Conservation (phyloP, 2,888 invertebrate species). For the Ceriagrion tenellum region DNA sequence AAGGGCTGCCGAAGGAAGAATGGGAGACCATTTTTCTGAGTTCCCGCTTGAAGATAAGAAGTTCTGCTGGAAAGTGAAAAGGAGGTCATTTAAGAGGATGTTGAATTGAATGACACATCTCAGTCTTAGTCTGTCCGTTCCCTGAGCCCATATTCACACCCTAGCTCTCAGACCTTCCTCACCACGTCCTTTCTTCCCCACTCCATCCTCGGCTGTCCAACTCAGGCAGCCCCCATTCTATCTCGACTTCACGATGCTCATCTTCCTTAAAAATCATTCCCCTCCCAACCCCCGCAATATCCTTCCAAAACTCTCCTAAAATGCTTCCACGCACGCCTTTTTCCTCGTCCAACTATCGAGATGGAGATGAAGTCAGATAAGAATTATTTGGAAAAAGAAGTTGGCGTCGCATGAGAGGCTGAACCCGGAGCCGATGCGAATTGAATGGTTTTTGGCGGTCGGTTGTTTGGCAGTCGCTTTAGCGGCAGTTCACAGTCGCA, state of each 20-base stretch:
- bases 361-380: background rate
- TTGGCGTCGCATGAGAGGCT: background rate
- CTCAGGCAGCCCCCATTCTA: too few species aligned
- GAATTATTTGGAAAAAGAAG: background rate
- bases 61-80: constrained; percentile 19
- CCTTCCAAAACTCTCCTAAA: too few species aligned
- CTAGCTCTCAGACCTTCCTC: background rate
- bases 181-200: background rate
- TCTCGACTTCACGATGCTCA: too few species aligned
- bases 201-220: background rate
- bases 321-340: background rate
- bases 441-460: background rate
- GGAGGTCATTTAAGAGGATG: background rate
- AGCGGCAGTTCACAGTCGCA: too few species aligned
- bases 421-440: background rate
- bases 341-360: background rate
- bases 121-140: background rate
- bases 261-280: too few species aligned
- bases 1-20: background rate
- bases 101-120: background rate
- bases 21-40: background rate
- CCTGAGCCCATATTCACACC: background rate
- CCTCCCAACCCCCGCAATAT: too few species aligned
- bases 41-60: background rate
- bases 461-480: too few species aligned